phyloP scores from a whole-genome alignment of 2,113 vertebrate genomes.

The Amia ocellicauda region DNA sequence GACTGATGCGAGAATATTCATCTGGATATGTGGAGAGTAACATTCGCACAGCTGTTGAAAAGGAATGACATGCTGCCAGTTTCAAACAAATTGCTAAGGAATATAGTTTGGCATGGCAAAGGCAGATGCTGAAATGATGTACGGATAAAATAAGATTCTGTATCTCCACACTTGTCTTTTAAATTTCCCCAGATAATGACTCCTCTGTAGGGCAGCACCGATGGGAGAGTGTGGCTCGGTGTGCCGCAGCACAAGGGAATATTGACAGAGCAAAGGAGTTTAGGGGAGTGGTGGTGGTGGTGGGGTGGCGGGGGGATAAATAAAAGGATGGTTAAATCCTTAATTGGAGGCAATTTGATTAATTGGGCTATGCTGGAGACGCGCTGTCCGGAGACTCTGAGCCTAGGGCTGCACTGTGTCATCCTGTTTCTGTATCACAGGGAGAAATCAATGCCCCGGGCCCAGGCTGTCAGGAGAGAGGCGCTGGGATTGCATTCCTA shows the following conservation, averaged over 20 bases:
- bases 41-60: too few species aligned
- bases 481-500: slow-evolving; percentile 63
- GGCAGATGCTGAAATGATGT: slow-evolving; percentile 17
- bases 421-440: slow-evolving; percentile 63
- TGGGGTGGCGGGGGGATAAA: too few species aligned
- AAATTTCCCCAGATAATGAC: too few species aligned
- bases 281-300: too few species aligned
- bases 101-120: too few species aligned
- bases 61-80: too few species aligned
- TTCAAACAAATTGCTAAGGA: too few species aligned
- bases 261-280: slow-evolving; percentile 29
- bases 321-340: slow-evolving; percentile 59
- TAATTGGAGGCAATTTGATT: slow-evolving; percentile 68
- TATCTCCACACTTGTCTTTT: too few species aligned
- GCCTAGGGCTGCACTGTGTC: slow-evolving; percentile 55
- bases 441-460: slow-evolving; percentile 62
- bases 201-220: too few species aligned
- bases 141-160: too few species aligned
- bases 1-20: too few species aligned
- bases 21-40: too few species aligned
- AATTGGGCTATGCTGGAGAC: slow-evolving; percentile 60
- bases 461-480: slow-evolving; percentile 59
- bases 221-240: slow-evolving; percentile 8
- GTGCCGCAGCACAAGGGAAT: slow-evolving; percentile 30
- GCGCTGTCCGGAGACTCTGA: slow-evolving; percentile 51